These are phyloP conservation scores for Silurus glanis DNA, from an alignment of 2,113 vertebrate species.

Conservation along the genomic window DNA sequence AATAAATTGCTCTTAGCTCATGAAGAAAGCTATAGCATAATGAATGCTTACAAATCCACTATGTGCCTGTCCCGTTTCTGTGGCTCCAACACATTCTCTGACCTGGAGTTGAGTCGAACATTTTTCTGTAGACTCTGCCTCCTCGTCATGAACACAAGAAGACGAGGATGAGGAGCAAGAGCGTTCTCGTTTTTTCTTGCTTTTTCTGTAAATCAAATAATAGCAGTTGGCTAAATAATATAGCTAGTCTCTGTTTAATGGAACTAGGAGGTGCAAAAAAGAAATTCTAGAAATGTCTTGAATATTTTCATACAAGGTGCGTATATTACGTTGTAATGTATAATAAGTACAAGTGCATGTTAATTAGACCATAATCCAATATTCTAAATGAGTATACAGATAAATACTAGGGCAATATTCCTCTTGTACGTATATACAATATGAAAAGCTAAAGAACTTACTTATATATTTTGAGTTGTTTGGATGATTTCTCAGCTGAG, in stretches of 20 bases:
- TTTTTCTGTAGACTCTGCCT: conserved; percentile 77
- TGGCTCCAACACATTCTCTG: conserved; percentile 75
- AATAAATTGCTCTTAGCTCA: not conserved
- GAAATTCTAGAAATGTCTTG: not conserved
- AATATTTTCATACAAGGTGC: not conserved
- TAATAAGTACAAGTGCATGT: not conserved
- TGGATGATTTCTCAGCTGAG: conserved; percentile 84
- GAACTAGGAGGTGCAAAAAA: not conserved
- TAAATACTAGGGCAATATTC: not conserved
- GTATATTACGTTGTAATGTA: not conserved
- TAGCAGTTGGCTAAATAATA: not conserved
- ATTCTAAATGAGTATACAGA: not conserved
- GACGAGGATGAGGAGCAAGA: conserved; percentile 85
- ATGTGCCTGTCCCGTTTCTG: conserved; percentile 75
- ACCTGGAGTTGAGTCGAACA: conserved; percentile 78
- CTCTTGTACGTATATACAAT: not conserved
- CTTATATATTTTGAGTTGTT: conserved; percentile 84
- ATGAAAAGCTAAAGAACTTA: conserved; percentile 56
- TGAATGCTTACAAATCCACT: conserved; percentile 86
- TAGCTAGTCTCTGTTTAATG: not conserved
- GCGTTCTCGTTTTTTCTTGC: conserved; percentile 83
- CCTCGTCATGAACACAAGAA: conserved; percentile 75
- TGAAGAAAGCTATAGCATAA: not conserved
- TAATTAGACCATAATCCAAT: not conserved
- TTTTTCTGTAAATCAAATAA: conserved; percentile 75